Percentiles rank a stretch among this genome's conserved stretches.
Conservation (phyloP, 2,113 vertebrate species). For the Sapajus apella region DNA sequence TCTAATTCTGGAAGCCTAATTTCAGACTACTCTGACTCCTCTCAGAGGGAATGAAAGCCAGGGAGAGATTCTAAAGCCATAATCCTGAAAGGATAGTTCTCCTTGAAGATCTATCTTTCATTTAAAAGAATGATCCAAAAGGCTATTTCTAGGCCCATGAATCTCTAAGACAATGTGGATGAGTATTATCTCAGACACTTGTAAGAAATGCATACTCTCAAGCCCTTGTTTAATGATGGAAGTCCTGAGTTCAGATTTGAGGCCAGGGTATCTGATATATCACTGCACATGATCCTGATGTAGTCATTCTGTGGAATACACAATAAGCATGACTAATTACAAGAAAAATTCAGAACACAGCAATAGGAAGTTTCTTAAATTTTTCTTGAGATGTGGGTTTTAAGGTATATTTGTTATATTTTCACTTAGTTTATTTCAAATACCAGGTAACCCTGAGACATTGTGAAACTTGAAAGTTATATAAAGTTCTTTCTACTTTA, state of each 20-base stretch:
- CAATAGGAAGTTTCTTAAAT: neutral
- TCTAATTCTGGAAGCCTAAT: conserved; percentile 1
- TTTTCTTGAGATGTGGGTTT: neutral
- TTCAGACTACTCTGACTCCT: neutral
- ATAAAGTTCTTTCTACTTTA: neutral
- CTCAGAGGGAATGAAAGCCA: neutral
- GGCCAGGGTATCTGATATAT: neutral
- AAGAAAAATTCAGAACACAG: neutral
- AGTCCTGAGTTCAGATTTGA: neutral
- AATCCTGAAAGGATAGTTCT: neutral
- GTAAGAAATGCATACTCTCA: neutral
- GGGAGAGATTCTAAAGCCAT: neutral
- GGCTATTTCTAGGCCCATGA: neutral
- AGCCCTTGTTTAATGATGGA: neutral
- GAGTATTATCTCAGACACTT: neutral
- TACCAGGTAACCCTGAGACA: neutral
- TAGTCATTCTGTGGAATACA: neutral
- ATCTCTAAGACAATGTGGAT: neutral
- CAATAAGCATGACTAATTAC: neutral
- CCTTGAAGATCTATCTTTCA: neutral
- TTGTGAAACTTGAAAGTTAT: neutral
- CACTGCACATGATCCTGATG: neutral
- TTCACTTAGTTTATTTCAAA: neutral
- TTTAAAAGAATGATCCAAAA: neutral
- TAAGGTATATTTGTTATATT: neutral